Base-by-base conservation (phyloP, 2,113 vertebrate genomes). In the Otis tarda region DNA sequence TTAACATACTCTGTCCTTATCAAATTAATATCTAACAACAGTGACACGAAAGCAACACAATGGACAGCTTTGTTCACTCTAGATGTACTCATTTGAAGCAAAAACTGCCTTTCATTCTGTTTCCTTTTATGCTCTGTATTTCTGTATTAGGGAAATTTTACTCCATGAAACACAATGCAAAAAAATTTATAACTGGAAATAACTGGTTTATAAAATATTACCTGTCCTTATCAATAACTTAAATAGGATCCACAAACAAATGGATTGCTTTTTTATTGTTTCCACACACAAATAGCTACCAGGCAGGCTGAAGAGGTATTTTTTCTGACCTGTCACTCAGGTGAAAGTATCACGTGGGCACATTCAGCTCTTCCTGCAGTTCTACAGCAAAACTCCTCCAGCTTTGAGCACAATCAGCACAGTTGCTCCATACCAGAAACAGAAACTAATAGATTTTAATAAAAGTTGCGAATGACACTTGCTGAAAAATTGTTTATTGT, bases 11-110 rank as follows among this genome's bases (percentile, higher is more conserved):
- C 69, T 93, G 82, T 83, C 84, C 84, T 94, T 94, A 97, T 89
- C 93, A 96, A 95, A 95, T 95, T 97, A 97, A 56, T 94, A 95
- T 96, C 92, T 71, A 94, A 69, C 89, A 92, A 95, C 88, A 94
- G 74, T 50, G 82, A 81, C 71, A 94, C 33, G 0, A 91, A 95
- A 89, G 89, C 50, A 94, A 74, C 88, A 96, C 87, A 97, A 97
- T 90, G 68, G 83, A 87, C 39, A 68, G 68, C 78, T 97, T 96
- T 97, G 88, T 96, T 95, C 90, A 56, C 35, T 93, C 85, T 15
- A 57, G 76, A 83, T 71, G 49, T 65, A 65, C 43, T 93, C 94
- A 96, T 94, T 4, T 87, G 67, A 94, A 96, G 91, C 52, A 87
- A 49, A 61, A 79, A 75, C 75, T 90, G 79, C 50, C 55, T 94